phyloP scores from a whole-genome alignment of 2,888 invertebrate species.

The Drosophila robusta region DNA sequence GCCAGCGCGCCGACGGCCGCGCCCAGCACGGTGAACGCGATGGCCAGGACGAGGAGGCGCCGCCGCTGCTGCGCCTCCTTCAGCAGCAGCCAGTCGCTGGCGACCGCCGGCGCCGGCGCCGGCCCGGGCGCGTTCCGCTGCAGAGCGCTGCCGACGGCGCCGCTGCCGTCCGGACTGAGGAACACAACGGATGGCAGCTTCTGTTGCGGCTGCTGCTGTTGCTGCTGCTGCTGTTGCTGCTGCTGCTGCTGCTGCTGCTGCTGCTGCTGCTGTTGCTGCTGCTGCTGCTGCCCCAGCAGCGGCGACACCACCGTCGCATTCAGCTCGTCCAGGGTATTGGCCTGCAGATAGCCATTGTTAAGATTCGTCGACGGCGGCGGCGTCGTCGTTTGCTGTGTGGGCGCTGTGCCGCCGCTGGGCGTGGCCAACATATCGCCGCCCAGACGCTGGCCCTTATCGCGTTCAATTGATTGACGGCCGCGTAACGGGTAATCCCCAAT shows the following conservation, averaged over 20 bases:
- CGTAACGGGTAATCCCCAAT: slow-evolving; percentile 21
- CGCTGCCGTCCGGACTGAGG: slow-evolving; percentile 71
- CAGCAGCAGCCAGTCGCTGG: slow-evolving; percentile 85
- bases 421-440: slow-evolving; percentile 60
- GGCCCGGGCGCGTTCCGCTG: slow-evolving; percentile 56
- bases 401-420: slow-evolving; percentile 42
- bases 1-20: slow-evolving; percentile 84
- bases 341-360: slow-evolving; percentile 84
- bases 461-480: slow-evolving; percentile 33
- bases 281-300: slow-evolving; percentile 60
- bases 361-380: slow-evolving; percentile 62
- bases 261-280: slow-evolving; percentile 16
- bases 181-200: slow-evolving; percentile 84
- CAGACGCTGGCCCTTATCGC: slow-evolving; percentile 20
- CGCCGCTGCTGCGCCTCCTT: slow-evolving; percentile 90
- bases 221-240: slow-evolving; percentile 15
- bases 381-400: slow-evolving; percentile 40
- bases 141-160: slow-evolving; percentile 62
- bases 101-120: slow-evolving; percentile 16
- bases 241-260: slow-evolving; percentile 21
- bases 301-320: slow-evolving; percentile 72
- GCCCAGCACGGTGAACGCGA: slow-evolving; percentile 84
- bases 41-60: slow-evolving; percentile 85
- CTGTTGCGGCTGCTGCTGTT: slow-evolving; percentile 30
- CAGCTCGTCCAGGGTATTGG: slow-evolving; percentile 57